Evolutionary conservation across 2,797 vertebrate genomes (phyloP), one percentile per base, ranked within the genome.

Genomic region (Selene dorsalis): DNA sequence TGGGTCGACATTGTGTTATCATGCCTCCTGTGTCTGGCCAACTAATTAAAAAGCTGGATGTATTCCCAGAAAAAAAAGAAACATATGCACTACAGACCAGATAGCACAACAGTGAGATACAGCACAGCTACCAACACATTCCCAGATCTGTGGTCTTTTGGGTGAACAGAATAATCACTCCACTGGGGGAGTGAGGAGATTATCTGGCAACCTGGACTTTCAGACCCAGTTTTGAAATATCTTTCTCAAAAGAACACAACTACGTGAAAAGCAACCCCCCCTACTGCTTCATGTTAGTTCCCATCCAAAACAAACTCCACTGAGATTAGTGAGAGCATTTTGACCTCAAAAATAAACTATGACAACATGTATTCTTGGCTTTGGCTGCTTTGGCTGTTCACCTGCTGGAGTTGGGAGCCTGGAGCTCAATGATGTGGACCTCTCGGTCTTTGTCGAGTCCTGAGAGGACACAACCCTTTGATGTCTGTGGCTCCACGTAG

Each of bases 341-440:
- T 81, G 74, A 79, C 77, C 67, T 88, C 59, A 53, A 77, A 83
- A 85, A 81, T 73, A 87, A 83, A 84, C 62, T 14, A 53, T 81
- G 80, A 81, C 69, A 75, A 74, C 79, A 80, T 70, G 59, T 45
- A 69, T 59, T 86, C 58, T 71, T 59, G 52, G 61, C 57, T 72
- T 65, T 38, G 14, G 59, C 39, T 26, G 48, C 10, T 55, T 69
- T 41, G 35, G 72, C 55, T 39, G 22, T 79, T 91, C 74, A 96
- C 95, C 95, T 95, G 94, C 96, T 98, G 24, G 96, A 96, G 91
- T 96, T 97, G n/a, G 98, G 96, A 28, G 96, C 95, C 83, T 97
- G 95, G 43, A 99, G 92, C 86, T 99, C 97, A 20, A 99, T 95
- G 79, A 99, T 95, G 91, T 99, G 97, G 57, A 99, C 95, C 87